Evolutionary conservation across 2,113 vertebrate species (phyloP), one percentile per base, ranked within the genome.

Genomic region (Nannobrachium achirus): DNA sequence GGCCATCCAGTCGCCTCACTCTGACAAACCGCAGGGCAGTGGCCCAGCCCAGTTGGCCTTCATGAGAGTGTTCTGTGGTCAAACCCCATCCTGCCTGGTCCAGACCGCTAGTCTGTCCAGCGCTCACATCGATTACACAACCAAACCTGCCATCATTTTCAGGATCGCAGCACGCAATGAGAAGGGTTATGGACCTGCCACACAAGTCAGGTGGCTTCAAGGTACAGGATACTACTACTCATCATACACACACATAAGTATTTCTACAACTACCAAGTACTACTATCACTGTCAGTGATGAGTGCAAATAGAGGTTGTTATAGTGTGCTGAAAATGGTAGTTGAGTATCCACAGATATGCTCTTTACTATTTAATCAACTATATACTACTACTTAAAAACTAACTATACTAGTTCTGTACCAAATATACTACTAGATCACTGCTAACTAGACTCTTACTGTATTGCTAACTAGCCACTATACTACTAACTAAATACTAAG

Each of bases 131-230:
- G 96, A 97, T 92, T 95, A 95, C 76, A 96, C 95, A 85, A 96
- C 95, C 80, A 97, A 97, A 86, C 95, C 96, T 0, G 96, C 96
- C 77, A 97, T 97, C 82, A 97, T 97, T 86, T 97, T 97, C 89
- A 95, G 96, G 71, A 97, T 97, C 0, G 95, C 96, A 0, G 96
- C 96, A 16, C 95, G 95, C 71, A 97, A 97, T 0, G 95, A 97
- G 82, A 97, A 97, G 84, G 96, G 96, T 73, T 97, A 97, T 0
- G 96, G 96, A 46, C 96, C 96, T 0, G 96, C 96, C 75, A 97
- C 96, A 0, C 96, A 97, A 92, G 96, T 97, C n/a, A 93, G 96
- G 94, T 97, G 96, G 96, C 86, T 97, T 33, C 95, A 97, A 91
- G 95, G 95, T 97, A 33, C 25, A 33, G 25, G n/a, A n/a, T 33